Conservation (phyloP, 2,888 invertebrate species). For the Aphidius colemani region DNA sequence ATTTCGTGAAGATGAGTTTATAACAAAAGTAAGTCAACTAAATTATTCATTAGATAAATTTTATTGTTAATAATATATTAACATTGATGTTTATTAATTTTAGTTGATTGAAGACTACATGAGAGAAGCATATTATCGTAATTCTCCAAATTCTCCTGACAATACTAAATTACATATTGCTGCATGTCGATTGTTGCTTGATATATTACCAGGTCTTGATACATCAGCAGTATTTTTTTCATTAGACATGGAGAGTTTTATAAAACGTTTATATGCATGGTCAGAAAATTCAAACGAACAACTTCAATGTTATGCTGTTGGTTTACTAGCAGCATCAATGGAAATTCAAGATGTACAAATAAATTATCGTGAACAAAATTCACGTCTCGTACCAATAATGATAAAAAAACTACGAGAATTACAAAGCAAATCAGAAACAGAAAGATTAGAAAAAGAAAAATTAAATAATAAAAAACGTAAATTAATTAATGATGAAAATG, state of each 20-base stretch:
- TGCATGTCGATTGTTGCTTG: slow-evolving; percentile 87
- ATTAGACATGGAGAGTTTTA: slow-evolving; percentile 81
- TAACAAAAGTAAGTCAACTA: slow-evolving; percentile 74
- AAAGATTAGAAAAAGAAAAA: slow-evolving; percentile 39
- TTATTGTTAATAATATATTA: background rate
- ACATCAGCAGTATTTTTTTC: slow-evolving; percentile 90
- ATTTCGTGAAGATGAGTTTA: slow-evolving; percentile 93
- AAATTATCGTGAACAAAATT: slow-evolving; percentile 85
- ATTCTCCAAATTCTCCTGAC: slow-evolving; percentile 71
- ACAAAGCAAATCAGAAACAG: slow-evolving; percentile 64
- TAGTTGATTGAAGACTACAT: slow-evolving; percentile 91
- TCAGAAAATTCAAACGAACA: slow-evolving; percentile 89
- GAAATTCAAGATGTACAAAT: slow-evolving; percentile 95
- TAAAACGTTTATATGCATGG: slow-evolving; percentile 86
- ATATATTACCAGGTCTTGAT: slow-evolving; percentile 93
- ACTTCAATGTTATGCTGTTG: slow-evolving; percentile 91
- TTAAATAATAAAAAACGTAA: too few relatives aligned
- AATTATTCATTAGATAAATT: background rate
- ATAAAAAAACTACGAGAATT: slow-evolving; percentile 79
- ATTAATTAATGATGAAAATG: slow-evolving; percentile 2
- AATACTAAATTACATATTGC: slow-evolving; percentile 82
- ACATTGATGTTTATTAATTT: background rate
- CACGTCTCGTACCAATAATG: slow-evolving; percentile 85
- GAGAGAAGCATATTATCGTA: slow-evolving; percentile 80
- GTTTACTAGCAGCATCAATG: slow-evolving; percentile 93